These are phyloP conservation scores for Callyntrura guangdongensis DNA, from an alignment of 2,888 invertebrate genomes.

Conservation along the genomic window DNA sequence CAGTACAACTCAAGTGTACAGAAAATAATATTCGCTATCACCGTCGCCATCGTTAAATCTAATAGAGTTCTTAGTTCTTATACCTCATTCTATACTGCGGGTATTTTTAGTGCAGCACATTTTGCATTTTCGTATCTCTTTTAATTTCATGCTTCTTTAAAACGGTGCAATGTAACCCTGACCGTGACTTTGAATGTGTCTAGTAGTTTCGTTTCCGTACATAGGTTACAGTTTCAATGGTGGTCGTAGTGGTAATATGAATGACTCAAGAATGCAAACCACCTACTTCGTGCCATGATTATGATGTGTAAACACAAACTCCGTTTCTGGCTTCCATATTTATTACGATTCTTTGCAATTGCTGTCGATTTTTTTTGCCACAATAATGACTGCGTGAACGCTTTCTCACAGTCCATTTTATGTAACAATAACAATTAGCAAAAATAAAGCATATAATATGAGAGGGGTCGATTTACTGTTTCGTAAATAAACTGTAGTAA, in stretches of 20 bases:
- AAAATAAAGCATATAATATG: not conserved
- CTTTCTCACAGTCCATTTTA: not conserved
- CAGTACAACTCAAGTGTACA: not conserved
- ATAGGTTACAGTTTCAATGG: slow-evolving; percentile 71
- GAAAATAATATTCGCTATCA: slow-evolving; percentile 23
- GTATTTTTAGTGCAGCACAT: slow-evolving; percentile 29
- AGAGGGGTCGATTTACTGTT: slow-evolving; percentile 59
- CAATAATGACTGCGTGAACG: slow-evolving; percentile 8
- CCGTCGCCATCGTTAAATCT: slow-evolving; percentile 16
- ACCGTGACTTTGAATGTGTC: slow-evolving; percentile 77
- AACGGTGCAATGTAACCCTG: slow-evolving; percentile 76
- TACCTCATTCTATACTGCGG: not conserved
- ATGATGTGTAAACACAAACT: not conserved
- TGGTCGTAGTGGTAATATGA: not conserved
- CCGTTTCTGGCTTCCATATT: slow-evolving; percentile 63
- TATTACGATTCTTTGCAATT: not conserved
- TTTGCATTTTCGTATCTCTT: slow-evolving; percentile 31
- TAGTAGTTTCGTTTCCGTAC: slow-evolving; percentile 50
- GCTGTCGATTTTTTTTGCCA: not conserved
- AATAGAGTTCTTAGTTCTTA: slow-evolving; percentile 12
- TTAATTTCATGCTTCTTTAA: slow-evolving; percentile 69
- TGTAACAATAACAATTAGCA: not conserved
- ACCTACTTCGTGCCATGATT: slow-evolving; percentile 20
- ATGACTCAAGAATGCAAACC: no score
- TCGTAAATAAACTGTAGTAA: slow-evolving; percentile 10